These are phyloP conservation scores for Brachionus paranguensis DNA, from an alignment of 1,140 invertebrate species.

Conservation along the genomic window DNA sequence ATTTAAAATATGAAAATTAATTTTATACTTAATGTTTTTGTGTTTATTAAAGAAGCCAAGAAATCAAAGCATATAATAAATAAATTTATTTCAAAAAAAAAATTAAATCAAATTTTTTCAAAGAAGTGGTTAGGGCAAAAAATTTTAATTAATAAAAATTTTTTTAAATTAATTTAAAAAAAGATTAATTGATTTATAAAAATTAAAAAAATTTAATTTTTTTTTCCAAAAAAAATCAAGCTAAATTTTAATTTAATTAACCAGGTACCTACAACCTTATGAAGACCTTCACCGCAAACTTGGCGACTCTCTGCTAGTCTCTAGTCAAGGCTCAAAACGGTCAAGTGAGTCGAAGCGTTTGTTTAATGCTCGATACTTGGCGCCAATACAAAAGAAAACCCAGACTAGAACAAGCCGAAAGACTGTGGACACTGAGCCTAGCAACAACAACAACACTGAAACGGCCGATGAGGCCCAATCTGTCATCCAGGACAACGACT, in stretches of 20 bases:
- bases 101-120: too few species aligned
- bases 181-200: too few species aligned
- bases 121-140: too few species aligned
- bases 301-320: not conserved
- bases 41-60: too few species aligned
- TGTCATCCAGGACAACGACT: not conserved
- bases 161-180: too few species aligned
- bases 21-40: too few species aligned
- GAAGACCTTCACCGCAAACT: constrained; percentile 27
- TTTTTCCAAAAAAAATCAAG: too few species aligned
- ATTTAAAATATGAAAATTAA: too few species aligned
- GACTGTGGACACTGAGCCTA: not conserved
- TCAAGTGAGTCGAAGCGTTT: not conserved
- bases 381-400: not conserved
- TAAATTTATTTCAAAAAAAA: too few species aligned
- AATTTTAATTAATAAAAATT: too few species aligned
- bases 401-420: not conserved
- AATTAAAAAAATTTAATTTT: too few species aligned
- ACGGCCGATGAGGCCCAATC: not conserved
- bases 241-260: not conserved
- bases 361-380: not conserved
- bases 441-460: not conserved
- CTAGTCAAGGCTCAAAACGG: not conserved
- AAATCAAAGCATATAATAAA: too few species aligned
- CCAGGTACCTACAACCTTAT: constrained; percentile 17